These are phyloP conservation scores for Cerceris ruficornis DNA, from an alignment of 2,888 invertebrate species.

Conservation along the genomic window DNA sequence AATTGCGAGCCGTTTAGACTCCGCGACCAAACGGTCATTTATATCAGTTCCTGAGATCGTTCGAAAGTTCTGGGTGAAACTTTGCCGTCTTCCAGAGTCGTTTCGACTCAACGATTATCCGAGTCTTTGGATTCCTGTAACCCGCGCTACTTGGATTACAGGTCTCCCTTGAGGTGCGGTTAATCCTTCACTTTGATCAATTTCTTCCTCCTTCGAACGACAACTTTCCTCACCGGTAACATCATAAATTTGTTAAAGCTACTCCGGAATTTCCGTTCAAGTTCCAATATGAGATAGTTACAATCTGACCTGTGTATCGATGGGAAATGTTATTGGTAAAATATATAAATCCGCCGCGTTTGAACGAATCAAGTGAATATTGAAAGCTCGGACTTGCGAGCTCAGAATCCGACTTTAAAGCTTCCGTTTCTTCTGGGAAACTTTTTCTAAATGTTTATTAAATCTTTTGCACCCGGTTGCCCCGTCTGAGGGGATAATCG, in stretches of 20 bases:
- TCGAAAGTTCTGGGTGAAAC: constrained; percentile 17
- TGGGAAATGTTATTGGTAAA: too few species aligned
- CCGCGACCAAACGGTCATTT: constrained; percentile 30
- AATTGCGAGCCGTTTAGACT: constrained; percentile 42
- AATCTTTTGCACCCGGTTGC: too few species aligned
- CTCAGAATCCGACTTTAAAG: too few species aligned
- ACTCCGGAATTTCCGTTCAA: too few species aligned
- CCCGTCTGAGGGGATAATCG: too few species aligned
- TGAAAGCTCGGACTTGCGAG: too few species aligned
- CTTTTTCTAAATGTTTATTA: too few species aligned
- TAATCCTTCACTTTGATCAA: neutral
- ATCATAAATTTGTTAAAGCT: neutral
- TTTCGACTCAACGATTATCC: constrained; percentile 8
- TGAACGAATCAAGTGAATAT: too few species aligned
- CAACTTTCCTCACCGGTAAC: neutral
- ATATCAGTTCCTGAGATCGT: constrained; percentile 22
- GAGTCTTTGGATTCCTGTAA: neutral
- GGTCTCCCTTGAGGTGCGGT: constrained; percentile 5
- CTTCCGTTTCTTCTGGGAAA: too few species aligned
- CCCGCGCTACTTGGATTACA: neutral
- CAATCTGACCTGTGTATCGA: too few species aligned
- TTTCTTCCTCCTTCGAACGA: neutral
- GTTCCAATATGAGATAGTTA: too few species aligned
- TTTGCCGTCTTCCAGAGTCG: constrained; percentile 21
- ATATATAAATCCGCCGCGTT: too few species aligned